These are phyloP conservation scores for Phrynocephalus guinanensis DNA, from an alignment of 2,797 vertebrate species.

Conservation along the genomic window DNA sequence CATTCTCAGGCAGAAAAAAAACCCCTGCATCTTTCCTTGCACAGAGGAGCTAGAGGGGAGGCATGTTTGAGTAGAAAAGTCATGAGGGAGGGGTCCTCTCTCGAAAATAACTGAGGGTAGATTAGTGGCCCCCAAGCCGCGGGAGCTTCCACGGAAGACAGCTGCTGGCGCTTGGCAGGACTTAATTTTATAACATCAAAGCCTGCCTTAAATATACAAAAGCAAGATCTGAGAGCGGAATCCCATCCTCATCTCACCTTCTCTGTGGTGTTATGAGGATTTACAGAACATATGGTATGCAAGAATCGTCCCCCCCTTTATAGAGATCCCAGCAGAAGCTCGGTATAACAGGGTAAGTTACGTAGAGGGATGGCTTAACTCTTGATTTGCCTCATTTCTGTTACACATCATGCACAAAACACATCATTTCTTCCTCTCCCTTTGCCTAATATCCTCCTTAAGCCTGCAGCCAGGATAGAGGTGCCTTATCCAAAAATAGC, in stretches of 20 bases:
- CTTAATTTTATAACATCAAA: constrained; percentile 10
- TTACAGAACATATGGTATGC: constrained; percentile 68
- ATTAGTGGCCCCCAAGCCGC: neutral
- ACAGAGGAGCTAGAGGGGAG: neutral
- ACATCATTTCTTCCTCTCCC: constrained; percentile 32
- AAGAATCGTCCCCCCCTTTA: constrained; percentile 56
- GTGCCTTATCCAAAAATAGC: neutral
- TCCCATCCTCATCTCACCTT: constrained; percentile 47
- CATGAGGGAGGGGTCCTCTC: accelerated
- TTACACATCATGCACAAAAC: neutral
- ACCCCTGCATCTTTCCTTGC: too few species aligned
- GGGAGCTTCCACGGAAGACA: neutral
- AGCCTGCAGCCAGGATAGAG: neutral
- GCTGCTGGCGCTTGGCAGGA: neutral
- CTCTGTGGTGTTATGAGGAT: constrained; percentile 51
- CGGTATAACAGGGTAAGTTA: constrained; percentile 65
- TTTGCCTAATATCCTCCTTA: neutral
- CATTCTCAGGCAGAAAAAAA: too few species aligned
- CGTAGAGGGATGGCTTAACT: constrained; percentile 67
- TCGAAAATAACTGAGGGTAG: neutral
- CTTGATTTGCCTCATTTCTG: constrained; percentile 30
- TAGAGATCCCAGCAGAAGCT: constrained; percentile 59
- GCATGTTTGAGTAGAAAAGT: neutral
- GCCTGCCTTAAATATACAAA: constrained; percentile 8
- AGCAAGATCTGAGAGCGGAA: constrained; percentile 51